phyloP scores from a whole-genome alignment of 1,140 invertebrate species.

The Pemphigus obesinymphae region DNA sequence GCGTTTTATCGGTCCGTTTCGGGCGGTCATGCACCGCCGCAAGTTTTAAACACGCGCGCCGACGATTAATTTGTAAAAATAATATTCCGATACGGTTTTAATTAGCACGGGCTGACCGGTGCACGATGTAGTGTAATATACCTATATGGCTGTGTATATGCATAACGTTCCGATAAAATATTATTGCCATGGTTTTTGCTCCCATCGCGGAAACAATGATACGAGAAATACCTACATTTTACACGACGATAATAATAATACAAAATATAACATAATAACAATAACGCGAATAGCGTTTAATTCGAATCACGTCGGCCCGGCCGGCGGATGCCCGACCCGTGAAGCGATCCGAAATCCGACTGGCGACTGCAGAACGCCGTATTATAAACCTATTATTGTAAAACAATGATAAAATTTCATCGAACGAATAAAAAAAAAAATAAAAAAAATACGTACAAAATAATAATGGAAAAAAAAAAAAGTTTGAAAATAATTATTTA shows the following conservation, averaged over 20 bases:
- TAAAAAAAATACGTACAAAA: too few species aligned
- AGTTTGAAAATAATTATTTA: slow-evolving; percentile 1
- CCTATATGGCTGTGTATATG: too few species aligned
- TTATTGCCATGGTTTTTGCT: background rate
- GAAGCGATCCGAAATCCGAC: slow-evolving; percentile 13
- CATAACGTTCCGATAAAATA: background rate
- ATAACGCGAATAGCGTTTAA: background rate
- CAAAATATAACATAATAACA: too few species aligned
- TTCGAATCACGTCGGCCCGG: slow-evolving; percentile 27
- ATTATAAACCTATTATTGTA: slow-evolving; percentile 21
- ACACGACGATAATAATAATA: too few species aligned
- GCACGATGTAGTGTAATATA: too few species aligned
- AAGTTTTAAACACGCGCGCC: too few species aligned
- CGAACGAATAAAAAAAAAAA: background rate
- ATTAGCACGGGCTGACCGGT: background rate
- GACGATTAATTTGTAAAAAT: too few species aligned
- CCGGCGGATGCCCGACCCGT: slow-evolving; percentile 9
- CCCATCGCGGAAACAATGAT: background rate
- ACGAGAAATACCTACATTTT: background rate
- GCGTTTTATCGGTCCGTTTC: slow-evolving; percentile 3
- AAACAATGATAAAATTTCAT: slow-evolving; percentile 39
- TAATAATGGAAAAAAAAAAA: background rate
- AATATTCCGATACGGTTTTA: background rate
- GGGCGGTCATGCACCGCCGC: background rate
- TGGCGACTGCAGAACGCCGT: background rate